A percentile compares a stretch with the other conserved stretches of the same genome.
phyloP scores from a whole-genome alignment of 2,113 vertebrate genomes.

The Tachysurus fulvidraco region DNA sequence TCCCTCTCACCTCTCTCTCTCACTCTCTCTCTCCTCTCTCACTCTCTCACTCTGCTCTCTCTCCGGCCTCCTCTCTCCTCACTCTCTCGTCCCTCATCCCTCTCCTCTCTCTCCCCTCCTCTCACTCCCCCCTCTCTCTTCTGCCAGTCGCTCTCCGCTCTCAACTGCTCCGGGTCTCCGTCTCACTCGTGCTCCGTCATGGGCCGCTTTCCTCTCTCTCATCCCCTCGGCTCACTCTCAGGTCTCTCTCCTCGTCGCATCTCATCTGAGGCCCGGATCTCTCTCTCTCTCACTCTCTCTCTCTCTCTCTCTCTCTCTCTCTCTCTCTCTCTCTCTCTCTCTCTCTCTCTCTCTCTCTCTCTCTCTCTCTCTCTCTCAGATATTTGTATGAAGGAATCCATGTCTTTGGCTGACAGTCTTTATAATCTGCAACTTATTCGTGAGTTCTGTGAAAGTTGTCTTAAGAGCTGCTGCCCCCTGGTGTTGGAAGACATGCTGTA shows the following conservation, averaged over 20 bases:
- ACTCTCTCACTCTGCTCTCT: no score
- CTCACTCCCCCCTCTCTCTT: slow-evolving; percentile 41
- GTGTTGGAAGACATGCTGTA: slow-evolving; percentile 84
- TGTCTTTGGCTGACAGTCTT: slow-evolving; percentile 83
- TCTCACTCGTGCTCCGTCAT: no score
- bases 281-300: neutral
- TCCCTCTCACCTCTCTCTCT: slow-evolving; percentile 18
- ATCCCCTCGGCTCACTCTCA: no score
- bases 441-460: slow-evolving; percentile 84
- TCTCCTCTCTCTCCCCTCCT: slow-evolving; percentile 35
- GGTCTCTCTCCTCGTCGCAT: no score
- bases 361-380: slow-evolving; percentile 67
- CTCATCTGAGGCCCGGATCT: no score
- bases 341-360: slow-evolving; percentile 6
- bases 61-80: neutral
- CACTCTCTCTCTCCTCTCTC: no score
- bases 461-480: slow-evolving; percentile 82
- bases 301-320: neutral
- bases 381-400: slow-evolving; percentile 85
- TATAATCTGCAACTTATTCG: slow-evolving; percentile 87
- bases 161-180: no score
- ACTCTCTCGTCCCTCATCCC: neutral
- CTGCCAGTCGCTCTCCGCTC: no score
- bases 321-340: slow-evolving; percentile 51
- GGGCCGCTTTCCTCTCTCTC: no score